Percentiles rank a stretch among this genome's conserved stretches.
Conservation (phyloP, 2,888 invertebrate species). For the Panzeria rudis region DNA sequence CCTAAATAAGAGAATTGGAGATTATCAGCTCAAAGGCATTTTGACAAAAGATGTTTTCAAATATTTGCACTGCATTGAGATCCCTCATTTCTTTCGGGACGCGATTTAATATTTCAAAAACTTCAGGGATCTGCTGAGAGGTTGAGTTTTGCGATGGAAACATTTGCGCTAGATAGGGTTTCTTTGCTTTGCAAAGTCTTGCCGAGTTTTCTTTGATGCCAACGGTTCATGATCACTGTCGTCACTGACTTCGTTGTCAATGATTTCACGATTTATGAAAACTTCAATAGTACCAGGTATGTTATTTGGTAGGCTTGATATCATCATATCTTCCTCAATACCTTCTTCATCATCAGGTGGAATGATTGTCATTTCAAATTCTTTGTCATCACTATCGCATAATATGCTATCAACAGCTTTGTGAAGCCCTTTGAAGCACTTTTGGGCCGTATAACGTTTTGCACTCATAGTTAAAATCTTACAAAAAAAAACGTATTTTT, state of each 20-base stretch:
- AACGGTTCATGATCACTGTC: slow-evolving; percentile 21
- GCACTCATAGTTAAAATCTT: not conserved
- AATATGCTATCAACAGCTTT: slow-evolving; percentile 15
- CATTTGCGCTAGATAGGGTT: too few species aligned
- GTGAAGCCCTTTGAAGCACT: slow-evolving; percentile 2
- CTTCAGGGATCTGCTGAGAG: not conserved
- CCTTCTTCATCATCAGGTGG: too few species aligned
- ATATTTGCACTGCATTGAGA: slow-evolving; percentile 18
- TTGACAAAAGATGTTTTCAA: not conserved
- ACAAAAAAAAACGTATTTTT: not conserved
- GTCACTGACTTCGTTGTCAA: not conserved
- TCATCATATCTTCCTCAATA: not conserved
- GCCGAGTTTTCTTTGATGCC: too few species aligned
- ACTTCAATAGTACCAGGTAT: not conserved
- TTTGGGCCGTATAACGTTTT: too few species aligned
- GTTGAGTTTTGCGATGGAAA: too few species aligned
- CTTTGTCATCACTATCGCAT: not conserved
- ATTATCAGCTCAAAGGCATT: not conserved
- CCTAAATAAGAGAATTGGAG: not conserved
- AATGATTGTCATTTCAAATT: slow-evolving; percentile 3
- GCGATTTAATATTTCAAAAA: not conserved
- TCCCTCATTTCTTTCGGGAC: not conserved
- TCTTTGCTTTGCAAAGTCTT: too few species aligned
- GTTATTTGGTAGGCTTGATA: not conserved
- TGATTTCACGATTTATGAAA: not conserved